A percentile compares a stretch with the other conserved stretches of the same genome.
phyloP scores from a whole-genome alignment of 2,888 invertebrate species.

The Germaria angustata region DNA sequence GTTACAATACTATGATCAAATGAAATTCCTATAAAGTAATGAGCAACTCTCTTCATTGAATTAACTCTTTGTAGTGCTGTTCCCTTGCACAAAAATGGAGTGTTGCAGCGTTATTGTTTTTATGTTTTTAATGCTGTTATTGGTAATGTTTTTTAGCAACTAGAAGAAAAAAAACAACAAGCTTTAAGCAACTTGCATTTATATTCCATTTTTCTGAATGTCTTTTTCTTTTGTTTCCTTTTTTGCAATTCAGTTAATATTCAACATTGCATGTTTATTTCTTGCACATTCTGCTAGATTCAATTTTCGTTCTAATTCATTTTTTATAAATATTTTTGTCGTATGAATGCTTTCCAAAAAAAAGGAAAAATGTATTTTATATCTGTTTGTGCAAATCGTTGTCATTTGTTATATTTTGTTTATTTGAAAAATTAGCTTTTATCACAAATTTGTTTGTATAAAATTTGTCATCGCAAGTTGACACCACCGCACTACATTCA shows the following conservation, averaged over 20 bases:
- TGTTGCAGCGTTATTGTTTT: conserved; percentile 10
- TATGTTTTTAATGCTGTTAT: background rate
- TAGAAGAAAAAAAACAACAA: conserved; percentile 20
- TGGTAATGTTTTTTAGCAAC: conserved; percentile 31
- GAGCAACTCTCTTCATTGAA: background rate
- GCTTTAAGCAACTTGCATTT: conserved; percentile 62
- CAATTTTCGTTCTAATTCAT: conserved; percentile 14
- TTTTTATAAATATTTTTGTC: conserved; percentile 38
- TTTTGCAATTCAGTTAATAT: conserved; percentile 9
- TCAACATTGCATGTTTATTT: conserved; percentile 37
- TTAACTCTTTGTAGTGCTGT: background rate
- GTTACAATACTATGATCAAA: no score
- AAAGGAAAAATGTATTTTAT: background rate
- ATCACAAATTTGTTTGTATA: conserved; percentile 65
- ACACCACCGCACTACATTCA: conserved; percentile 21
- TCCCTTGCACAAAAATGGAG: background rate
- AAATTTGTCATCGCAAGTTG: conserved; percentile 65
- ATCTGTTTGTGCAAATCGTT: conserved; percentile 47
- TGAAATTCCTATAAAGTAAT: no score
- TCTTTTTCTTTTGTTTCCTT: background rate
- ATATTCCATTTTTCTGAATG: conserved; percentile 49
- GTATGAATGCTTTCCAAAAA: background rate
- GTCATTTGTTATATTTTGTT: conserved; percentile 65
- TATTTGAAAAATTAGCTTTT: conserved; percentile 68
- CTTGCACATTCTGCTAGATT: conserved; percentile 6